Evolutionary conservation across 2,888 invertebrate species (phyloP), one percentile per base, ranked within the genome.

Genomic region (Tryphoninae sp.): DNA sequence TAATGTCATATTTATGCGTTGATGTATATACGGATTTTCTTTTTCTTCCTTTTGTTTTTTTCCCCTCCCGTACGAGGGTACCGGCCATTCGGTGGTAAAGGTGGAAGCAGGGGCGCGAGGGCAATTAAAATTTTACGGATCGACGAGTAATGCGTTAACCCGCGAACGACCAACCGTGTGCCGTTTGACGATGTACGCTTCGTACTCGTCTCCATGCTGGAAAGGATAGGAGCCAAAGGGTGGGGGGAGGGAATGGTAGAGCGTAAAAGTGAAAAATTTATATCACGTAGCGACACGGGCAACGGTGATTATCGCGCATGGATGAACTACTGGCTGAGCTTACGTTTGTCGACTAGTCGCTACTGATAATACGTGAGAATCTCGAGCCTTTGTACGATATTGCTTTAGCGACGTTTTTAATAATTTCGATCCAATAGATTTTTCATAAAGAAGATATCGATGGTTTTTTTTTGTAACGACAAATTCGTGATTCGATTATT

Each of bases 61-160:
- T 0, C 16, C 1, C 4, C 3, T 59, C 53, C 40, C 51, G 33
- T 6, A 6, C 4, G 6, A 33, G 6, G 6, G 33, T 33, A 33
- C 4, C 6, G 33, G 33, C 33, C 6, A 33, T 33, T 33, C 6
- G 33, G 33, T 6, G 33, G 33, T 33, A 6, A 33, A 1, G 33
- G 4, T 26, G 33, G 33, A 33, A 33, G 26, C 3, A 4, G 26
- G 26, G 33, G 33, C 33, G 4, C 33, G 33, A 33, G 69, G 72
- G 42, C 79, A 82, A 82, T 82, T 79, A 82, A 79, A 82, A 82
- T 59, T 64, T 79, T 51, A 45, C 64, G 73, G 68, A 68, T 77
- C 76, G 76, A 77, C 64, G 82, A 65, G 68, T 77, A 77, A 77
- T 80, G 72, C 73, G 73, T 77, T 73, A 81, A 68, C 65, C 71